Percentiles rank a stretch among this genome's conserved stretches.
Evolutionary conservation across 2,113 vertebrate species (phyloP).

Genomic region (Heloderma charlesbogerti): DNA sequence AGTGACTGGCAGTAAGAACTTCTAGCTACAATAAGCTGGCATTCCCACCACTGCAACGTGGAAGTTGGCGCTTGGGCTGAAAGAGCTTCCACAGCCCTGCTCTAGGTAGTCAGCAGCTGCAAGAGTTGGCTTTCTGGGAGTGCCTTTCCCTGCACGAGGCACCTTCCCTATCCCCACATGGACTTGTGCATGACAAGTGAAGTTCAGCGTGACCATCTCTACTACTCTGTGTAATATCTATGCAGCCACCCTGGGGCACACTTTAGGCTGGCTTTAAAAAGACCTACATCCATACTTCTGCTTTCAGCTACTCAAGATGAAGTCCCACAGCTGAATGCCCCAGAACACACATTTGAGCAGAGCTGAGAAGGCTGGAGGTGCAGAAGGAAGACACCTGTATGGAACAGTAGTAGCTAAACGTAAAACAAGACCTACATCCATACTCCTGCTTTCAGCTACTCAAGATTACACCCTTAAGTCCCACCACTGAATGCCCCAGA

Average conservation of each 20-base stretch:
- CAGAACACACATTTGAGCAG: background rate
- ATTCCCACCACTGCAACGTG: too few species aligned
- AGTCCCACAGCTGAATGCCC: background rate
- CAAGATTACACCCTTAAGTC: background rate
- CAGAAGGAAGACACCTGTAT: conserved; percentile 3
- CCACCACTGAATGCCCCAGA: background rate
- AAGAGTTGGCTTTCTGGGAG: background rate
- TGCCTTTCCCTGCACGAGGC: background rate
- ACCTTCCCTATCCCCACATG: background rate
- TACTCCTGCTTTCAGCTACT: background rate
- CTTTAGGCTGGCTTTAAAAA: background rate
- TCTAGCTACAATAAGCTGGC: too few species aligned
- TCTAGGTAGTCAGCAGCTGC: background rate
- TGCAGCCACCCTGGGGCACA: background rate
- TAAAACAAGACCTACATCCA: too few species aligned
- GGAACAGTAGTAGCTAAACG: background rate
- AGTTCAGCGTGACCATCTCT: background rate
- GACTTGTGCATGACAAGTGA: background rate
- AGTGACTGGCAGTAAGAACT: too few species aligned
- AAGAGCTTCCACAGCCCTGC: too few species aligned
- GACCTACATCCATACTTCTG: background rate
- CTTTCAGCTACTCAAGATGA: background rate
- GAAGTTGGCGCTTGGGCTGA: too few species aligned
- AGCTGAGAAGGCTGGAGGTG: background rate
- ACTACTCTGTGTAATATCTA: too few species aligned